Evolutionary conservation across 2,113 vertebrate genomes (phyloP).

Genomic region (Burhinus oedicnemus): DNA sequence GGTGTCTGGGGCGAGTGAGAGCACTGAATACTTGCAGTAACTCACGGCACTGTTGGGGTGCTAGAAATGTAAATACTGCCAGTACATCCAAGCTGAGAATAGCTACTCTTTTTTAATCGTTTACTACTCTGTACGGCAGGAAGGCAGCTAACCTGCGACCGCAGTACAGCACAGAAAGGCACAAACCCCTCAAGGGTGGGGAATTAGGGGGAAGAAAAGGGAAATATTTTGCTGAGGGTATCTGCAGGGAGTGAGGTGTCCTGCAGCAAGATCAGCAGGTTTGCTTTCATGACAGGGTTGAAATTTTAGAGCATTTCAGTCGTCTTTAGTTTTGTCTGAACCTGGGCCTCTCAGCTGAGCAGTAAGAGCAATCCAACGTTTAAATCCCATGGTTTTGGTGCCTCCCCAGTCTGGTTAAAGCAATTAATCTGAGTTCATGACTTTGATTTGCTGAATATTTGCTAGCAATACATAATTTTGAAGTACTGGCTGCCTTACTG

Average conservation of each 20-base stretch:
- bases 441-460: neutral
- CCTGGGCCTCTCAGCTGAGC: neutral
- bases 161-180: neutral
- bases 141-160: neutral
- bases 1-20: neutral
- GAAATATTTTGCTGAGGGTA: neutral
- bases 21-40: neutral
- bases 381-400: neutral
- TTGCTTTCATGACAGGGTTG: neutral
- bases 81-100: too few relatives aligned
- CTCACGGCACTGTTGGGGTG: neutral
- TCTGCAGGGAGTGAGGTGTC: neutral
- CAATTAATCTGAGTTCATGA: neutral
- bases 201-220: neutral
- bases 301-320: neutral
- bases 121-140: neutral
- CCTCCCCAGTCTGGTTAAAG: neutral
- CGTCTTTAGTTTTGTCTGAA: neutral
- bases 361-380: neutral
- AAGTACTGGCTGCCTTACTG: neutral
- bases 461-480: neutral
- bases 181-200: neutral
- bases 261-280: neutral
- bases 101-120: neutral
- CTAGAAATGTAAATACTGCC: neutral